These are phyloP conservation scores for Rhea pennata DNA, from an alignment of 2,113 vertebrate genomes.

Conservation along the genomic window DNA sequence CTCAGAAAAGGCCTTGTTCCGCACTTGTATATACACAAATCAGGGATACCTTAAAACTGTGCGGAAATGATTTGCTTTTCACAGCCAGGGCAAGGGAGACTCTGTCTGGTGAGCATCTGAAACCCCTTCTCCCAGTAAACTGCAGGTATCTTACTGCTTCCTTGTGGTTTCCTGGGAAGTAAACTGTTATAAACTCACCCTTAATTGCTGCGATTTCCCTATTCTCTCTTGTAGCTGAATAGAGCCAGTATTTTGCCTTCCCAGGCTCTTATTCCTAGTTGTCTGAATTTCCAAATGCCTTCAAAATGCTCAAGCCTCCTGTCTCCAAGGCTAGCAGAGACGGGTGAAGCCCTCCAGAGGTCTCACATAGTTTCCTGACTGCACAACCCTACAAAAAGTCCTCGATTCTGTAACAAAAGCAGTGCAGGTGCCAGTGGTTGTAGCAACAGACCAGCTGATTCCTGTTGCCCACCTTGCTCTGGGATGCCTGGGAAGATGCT, in stretches of 20 bases:
- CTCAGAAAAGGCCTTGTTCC: background rate
- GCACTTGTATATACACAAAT: background rate
- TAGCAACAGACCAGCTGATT: background rate
- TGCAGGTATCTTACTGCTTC: background rate
- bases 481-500: constrained; percentile 64
- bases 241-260: background rate
- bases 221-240: background rate
- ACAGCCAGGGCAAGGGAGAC: background rate
- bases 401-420: background rate
- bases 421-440: background rate
- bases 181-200: background rate
- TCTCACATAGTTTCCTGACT: background rate
- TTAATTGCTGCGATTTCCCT: background rate
- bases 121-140: background rate
- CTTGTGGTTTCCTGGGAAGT: background rate
- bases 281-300: background rate
- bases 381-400: background rate
- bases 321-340: background rate
- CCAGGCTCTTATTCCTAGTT: background rate
- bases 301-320: background rate
- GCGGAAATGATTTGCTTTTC: background rate
- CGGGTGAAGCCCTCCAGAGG: background rate
- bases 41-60: background rate
- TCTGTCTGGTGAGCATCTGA: background rate
- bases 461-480: constrained; percentile 62